Percentiles rank a stretch among this genome's conserved stretches.
Conservation (phyloP, 2,113 vertebrate species). For the Nanger granti region DNA sequence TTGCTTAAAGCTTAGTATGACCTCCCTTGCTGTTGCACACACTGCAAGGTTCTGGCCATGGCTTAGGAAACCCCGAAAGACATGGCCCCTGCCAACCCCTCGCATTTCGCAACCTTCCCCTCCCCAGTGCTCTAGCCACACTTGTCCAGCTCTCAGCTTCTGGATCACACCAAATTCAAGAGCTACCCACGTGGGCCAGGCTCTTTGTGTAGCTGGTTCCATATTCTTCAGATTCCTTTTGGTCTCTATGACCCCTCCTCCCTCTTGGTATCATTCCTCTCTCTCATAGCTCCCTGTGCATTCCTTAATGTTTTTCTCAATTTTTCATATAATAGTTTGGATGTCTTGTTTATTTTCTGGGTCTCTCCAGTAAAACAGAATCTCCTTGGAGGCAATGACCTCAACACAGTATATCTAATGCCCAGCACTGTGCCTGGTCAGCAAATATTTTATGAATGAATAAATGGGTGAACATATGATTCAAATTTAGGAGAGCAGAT, state of each 20-base stretch:
- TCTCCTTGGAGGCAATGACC: neutral
- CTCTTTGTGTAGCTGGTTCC: fast-evolving
- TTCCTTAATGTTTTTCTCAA: neutral
- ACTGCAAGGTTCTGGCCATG: neutral
- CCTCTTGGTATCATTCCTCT: neutral
- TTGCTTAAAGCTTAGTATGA: neutral
- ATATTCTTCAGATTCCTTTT: neutral
- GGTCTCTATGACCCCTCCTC: neutral
- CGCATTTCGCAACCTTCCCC: neutral
- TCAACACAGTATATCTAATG: neutral
- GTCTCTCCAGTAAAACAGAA: neutral
- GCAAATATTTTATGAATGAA: neutral
- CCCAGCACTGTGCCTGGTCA: neutral
- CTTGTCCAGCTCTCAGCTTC: neutral
- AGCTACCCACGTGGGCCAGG: fast-evolving
- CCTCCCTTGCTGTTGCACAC: neutral
- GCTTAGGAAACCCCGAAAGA: neutral
- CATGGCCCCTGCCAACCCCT: fast-evolving
- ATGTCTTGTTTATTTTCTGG: neutral
- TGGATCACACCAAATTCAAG: fast-evolving
- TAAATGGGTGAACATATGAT: neutral
- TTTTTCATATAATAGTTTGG: no score
- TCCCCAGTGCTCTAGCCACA: no score
- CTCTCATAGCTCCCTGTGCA: neutral
- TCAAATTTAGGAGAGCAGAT: neutral